Evolutionary conservation across 2,797 vertebrate species (phyloP).

Genomic region (Tangara arthus): DNA sequence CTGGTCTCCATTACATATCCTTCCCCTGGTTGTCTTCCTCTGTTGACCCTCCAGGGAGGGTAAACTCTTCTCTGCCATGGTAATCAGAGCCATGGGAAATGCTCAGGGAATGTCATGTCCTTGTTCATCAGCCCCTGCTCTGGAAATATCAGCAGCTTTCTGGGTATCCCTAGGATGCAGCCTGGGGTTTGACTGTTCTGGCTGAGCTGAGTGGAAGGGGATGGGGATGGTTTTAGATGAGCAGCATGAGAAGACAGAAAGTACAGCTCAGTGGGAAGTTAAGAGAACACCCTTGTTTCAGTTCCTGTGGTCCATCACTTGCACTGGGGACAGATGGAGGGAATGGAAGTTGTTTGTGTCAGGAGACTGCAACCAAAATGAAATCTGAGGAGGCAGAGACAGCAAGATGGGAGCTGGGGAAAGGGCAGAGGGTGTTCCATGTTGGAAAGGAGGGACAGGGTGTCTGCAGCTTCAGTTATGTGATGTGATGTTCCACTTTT

Average conservation of each 20-base stretch:
- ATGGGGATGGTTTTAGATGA: not conserved
- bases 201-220: not conserved
- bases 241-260: not conserved
- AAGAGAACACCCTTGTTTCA: not conserved
- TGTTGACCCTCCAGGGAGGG: not conserved
- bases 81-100: not conserved
- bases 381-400: not conserved
- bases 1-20: not conserved
- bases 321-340: slow-evolving; percentile 54
- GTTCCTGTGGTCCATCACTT: slow-evolving; percentile 18
- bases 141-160: not conserved
- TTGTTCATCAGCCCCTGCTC: not conserved
- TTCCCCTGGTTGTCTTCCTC: not conserved
- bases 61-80: not conserved
- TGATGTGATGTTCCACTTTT: not conserved
- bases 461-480: not conserved
- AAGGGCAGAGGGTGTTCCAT: not conserved
- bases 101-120: not conserved
- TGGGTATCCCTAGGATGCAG: not conserved
- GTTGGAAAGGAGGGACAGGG: not conserved
- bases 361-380: slow-evolving; percentile 38
- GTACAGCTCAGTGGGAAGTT: not conserved
- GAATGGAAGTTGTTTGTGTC: slow-evolving; percentile 26
- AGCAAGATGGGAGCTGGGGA: not conserved
- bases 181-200: not conserved